Conservation (phyloP, 2,113 vertebrate genomes). For the Gnathonemus echidnorhynchus region DNA sequence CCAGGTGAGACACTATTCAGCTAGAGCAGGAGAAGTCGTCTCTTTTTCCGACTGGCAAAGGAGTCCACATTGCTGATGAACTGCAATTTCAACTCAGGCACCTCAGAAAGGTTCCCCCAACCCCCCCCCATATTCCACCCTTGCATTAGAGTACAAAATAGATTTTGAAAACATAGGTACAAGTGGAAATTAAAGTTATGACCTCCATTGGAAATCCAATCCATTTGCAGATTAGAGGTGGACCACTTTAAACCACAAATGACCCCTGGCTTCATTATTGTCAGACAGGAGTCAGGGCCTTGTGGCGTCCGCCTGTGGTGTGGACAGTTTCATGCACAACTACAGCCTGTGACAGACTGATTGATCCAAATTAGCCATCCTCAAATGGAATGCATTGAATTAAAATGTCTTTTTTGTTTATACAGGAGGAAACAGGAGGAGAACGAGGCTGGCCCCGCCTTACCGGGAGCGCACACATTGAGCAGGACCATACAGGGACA, state of each 20-base stretch:
- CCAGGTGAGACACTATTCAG: background rate
- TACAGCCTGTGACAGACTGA: background rate
- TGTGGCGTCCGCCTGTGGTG: background rate
- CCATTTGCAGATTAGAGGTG: background rate
- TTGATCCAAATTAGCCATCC: background rate
- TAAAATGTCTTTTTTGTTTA: constrained; percentile 10
- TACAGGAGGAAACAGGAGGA: constrained; percentile 40
- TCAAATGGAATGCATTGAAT: background rate
- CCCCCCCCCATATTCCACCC: background rate
- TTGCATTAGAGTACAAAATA: background rate
- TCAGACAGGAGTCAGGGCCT: background rate
- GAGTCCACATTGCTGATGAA: background rate
- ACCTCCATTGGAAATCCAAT: background rate
- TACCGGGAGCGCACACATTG: background rate
- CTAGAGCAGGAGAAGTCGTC: background rate
- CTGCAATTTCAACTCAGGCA: background rate
- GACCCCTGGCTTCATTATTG: background rate
- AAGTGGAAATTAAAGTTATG: background rate
- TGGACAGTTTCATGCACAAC: background rate
- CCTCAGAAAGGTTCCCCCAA: background rate
- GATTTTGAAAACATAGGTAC: background rate
- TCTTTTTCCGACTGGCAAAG: background rate
- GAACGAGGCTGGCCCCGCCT: constrained; percentile 24
- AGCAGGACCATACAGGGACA: constrained; percentile 18
- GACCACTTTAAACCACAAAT: background rate